phyloP scores from a whole-genome alignment of 2,888 invertebrate species.

The Pterostichus madidus region DNA sequence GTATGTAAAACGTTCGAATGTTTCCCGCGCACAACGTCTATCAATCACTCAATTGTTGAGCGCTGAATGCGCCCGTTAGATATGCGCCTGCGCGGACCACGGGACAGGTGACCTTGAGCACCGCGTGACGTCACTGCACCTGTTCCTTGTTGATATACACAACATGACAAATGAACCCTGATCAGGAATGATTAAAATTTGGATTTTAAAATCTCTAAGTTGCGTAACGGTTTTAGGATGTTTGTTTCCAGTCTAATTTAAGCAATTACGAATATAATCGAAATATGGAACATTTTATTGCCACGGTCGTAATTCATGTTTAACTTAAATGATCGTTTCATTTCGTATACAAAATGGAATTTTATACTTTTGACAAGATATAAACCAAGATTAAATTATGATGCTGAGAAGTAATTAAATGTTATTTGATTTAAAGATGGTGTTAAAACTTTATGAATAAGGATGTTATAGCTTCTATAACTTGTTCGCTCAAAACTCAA shows the following conservation, averaged over 20 bases:
- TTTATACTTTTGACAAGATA: constrained; percentile 15
- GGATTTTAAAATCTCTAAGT: neutral
- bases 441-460: constrained; percentile 22
- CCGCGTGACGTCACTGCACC: constrained; percentile 58
- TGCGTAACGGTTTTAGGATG: too few species aligned
- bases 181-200: constrained; percentile 5
- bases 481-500: constrained; percentile 23
- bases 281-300: neutral
- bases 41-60: constrained; percentile 50
- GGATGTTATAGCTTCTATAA: constrained; percentile 27
- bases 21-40: constrained; percentile 6
- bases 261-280: too few species aligned
- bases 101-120: constrained; percentile 23
- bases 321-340: neutral
- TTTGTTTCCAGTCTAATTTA: too few species aligned
- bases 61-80: constrained; percentile 28
- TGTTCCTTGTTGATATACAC: constrained; percentile 25
- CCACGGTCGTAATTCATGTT: neutral
- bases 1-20: constrained; percentile 61
- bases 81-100: neutral
- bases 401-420: constrained; percentile 23
- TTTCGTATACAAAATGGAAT: constrained; percentile 12
- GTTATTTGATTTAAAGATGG: constrained; percentile 30
- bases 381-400: constrained; percentile 31
- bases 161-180: constrained; percentile 32